A percentile compares a stretch with the other conserved stretches of the same genome.
Conservation (phyloP, 1,140 invertebrate species). For the Papilio dardanus region DNA sequence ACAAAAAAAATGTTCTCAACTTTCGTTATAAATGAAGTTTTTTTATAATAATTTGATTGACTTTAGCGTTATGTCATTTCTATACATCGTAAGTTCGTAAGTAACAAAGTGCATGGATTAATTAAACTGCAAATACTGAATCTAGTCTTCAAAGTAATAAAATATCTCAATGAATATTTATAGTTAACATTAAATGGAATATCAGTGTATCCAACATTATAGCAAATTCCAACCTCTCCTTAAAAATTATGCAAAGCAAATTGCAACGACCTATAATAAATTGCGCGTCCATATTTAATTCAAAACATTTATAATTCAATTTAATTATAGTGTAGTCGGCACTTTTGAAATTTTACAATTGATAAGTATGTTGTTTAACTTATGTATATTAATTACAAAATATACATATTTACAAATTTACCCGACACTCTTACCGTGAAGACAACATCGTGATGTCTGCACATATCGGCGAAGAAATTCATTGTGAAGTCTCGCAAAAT, state of each 20-base stretch:
- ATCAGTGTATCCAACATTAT: background rate
- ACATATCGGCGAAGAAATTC: no score
- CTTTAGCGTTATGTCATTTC: no score
- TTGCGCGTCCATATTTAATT: constrained; percentile 28
- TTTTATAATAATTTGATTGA: no score
- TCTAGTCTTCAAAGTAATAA: background rate
- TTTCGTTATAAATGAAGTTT: no score
- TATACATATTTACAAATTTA: no score
- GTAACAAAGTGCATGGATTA: background rate
- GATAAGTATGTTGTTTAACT: constrained; percentile 26
- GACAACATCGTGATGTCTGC: no score
- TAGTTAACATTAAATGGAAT: background rate
- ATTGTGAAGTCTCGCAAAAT: no score
- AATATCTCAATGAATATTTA: constrained; percentile 5
- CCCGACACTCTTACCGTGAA: no score
- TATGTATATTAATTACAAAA: constrained; percentile 5
- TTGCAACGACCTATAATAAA: constrained; percentile 22
- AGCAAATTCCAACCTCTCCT: constrained; percentile 26
- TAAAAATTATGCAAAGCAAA: constrained; percentile 37
- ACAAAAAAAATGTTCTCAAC: no score
- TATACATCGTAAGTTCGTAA: background rate
- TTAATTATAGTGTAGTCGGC: constrained; percentile 24
- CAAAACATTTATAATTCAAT: constrained; percentile 18
- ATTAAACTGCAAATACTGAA: background rate
- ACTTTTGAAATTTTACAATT: constrained; percentile 33